A percentile compares a stretch with the other conserved stretches of the same genome.
Conservation (phyloP, 2,113 vertebrate species). For the Arothron firmamentum region DNA sequence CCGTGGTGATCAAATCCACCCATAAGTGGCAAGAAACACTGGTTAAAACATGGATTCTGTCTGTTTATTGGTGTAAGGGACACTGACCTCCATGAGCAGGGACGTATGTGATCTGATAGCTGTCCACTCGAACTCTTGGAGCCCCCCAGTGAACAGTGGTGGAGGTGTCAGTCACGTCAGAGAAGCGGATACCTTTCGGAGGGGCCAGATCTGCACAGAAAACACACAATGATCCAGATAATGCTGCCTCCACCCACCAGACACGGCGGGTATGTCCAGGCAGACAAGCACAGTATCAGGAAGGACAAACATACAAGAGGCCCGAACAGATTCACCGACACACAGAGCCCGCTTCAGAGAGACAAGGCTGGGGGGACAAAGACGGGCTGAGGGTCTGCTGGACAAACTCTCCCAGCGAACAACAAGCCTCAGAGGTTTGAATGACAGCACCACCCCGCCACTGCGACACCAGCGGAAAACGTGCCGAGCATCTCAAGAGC, state of each 20-base stretch:
- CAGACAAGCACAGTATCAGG: too few species aligned
- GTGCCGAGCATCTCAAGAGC: constrained; percentile 1
- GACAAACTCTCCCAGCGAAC: too few species aligned
- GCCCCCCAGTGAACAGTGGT: constrained; percentile 86
- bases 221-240: constrained; percentile 10
- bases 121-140: constrained; percentile 79
- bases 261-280: not conserved
- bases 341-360: not conserved
- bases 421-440: too few species aligned
- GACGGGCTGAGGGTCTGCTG: too few species aligned
- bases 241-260: not conserved
- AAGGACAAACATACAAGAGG: not conserved
- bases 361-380: too few species aligned
- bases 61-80: not conserved
- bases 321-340: not conserved
- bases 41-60: too few species aligned
- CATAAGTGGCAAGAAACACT: too few species aligned
- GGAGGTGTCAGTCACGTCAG: constrained; percentile 88
- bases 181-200: constrained; percentile 86
- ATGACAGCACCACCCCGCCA: too few species aligned
- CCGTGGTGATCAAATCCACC: too few species aligned
- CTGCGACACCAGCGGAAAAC: too few species aligned
- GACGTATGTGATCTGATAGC: constrained; percentile 81
- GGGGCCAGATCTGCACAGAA: constrained; percentile 79
- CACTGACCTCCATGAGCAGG: constrained; percentile 85